Evolutionary conservation across 92 coral and sea anemone species (phyloP).

Genomic region (Pocillopora grandis): DNA sequence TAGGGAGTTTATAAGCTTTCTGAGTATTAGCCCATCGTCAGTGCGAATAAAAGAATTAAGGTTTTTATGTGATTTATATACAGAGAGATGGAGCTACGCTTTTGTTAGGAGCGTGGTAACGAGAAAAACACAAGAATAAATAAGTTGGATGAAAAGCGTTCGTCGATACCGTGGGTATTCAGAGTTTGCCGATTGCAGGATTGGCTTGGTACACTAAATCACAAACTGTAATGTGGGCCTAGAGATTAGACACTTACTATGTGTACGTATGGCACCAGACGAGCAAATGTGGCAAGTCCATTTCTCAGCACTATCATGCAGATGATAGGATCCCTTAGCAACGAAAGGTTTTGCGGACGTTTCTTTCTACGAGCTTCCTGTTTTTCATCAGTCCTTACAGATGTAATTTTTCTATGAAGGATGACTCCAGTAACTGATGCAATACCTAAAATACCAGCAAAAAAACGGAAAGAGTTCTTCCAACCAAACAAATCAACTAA

Average conservation of each 20-base stretch:
- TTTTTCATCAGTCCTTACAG: background rate
- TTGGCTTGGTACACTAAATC: background rate
- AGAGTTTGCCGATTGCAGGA: background rate
- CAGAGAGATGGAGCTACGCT: background rate
- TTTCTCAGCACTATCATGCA: background rate
- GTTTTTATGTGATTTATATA: no score
- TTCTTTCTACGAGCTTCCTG: background rate
- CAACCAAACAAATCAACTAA: slow-evolving; percentile 38
- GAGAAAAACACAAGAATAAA: slow-evolving; percentile 22
- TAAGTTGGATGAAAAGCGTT: no score
- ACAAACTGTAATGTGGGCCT: no score
- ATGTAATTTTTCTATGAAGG: background rate
- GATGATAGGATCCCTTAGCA: slow-evolving; percentile 1
- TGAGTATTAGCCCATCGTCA: no score
- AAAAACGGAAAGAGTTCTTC: slow-evolving; percentile 44
- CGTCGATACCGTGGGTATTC: background rate
- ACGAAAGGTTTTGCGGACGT: background rate
- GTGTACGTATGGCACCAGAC: slow-evolving; percentile 4
- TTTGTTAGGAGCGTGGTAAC: slow-evolving; percentile 26
- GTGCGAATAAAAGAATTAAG: no score
- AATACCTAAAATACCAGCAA: slow-evolving; percentile 21
- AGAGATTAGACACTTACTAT: background rate
- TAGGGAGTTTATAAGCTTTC: no score
- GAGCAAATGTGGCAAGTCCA: background rate
- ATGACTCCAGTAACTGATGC: slow-evolving; percentile 9